Evolutionary conservation across 2,888 invertebrate species (phyloP).

Genomic region (Bellardia bayeri): DNA sequence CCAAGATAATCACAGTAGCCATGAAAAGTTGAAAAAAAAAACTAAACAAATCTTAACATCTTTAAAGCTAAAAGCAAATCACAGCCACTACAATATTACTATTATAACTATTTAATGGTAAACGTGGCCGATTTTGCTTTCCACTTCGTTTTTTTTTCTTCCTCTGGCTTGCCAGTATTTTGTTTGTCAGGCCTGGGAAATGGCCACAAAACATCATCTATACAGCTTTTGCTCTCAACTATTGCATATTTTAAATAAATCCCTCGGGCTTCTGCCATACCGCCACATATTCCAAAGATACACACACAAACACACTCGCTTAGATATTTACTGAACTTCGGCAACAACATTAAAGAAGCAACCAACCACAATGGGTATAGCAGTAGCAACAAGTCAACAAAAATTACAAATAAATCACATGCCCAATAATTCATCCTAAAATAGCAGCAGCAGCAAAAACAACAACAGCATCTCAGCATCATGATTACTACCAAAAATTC

Average conservation of each 20-base stretch:
- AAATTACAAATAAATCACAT: constrained; percentile 74
- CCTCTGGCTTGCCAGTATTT: background rate
- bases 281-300: background rate
- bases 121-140: constrained; percentile 69
- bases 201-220: constrained; percentile 65
- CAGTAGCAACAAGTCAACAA: constrained; percentile 70
- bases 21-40: constrained; percentile 31
- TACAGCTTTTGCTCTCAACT: constrained; percentile 47
- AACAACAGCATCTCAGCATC: constrained; percentile 25
- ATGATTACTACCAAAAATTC: constrained; percentile 44
- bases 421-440: constrained; percentile 70
- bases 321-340: background rate
- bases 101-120: constrained; percentile 69
- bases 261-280: constrained; percentile 61
- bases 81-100: constrained; percentile 36
- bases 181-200: constrained; percentile 69
- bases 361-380: constrained; percentile 29
- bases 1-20: constrained; percentile 62
- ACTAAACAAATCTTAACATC: constrained; percentile 7
- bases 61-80: constrained; percentile 36
- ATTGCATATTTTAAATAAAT: constrained; percentile 71
- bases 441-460: constrained; percentile 17
- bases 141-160: constrained; percentile 6
- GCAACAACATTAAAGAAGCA: background rate
- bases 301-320: background rate